Evolutionary conservation across 1,140 invertebrate genomes (phyloP).

Genomic region (Apis dorsata): DNA sequence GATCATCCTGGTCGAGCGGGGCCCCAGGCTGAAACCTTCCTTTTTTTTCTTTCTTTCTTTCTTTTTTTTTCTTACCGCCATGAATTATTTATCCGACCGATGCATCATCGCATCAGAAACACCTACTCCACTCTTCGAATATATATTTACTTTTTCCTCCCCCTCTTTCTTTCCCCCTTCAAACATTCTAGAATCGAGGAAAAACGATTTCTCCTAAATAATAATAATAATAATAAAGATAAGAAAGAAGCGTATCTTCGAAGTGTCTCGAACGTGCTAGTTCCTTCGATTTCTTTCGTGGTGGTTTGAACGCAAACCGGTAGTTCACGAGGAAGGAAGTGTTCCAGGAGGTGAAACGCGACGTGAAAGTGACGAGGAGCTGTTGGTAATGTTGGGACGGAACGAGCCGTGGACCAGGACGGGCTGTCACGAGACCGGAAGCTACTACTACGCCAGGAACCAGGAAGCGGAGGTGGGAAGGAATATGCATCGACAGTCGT

Average conservation of each 20-base stretch:
- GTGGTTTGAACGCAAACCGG: background rate
- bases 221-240: too few species aligned
- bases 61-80: conserved; percentile 36
- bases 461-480: conserved; percentile 53
- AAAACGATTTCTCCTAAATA: too few species aligned
- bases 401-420: conserved; percentile 64
- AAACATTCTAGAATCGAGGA: too few species aligned
- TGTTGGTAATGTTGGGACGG: conserved; percentile 32
- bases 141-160: background rate
- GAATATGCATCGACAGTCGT: conserved; percentile 29
- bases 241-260: too few species aligned
- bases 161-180: too few species aligned
- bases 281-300: background rate
- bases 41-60: too few species aligned
- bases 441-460: conserved; percentile 32
- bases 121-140: conserved; percentile 64
- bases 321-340: conserved; percentile 60
- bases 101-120: conserved; percentile 49
- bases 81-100: conserved; percentile 73
- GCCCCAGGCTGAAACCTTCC: conserved; percentile 23
- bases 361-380: conserved; percentile 70
- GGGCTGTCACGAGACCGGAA: conserved; percentile 67
- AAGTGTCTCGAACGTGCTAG: too few species aligned
- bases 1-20: conserved; percentile 65
- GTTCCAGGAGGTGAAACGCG: conserved; percentile 50